A percentile compares a stretch with the other conserved stretches of the same genome.
Evolutionary conservation across 2,113 vertebrate genomes (phyloP).

Genomic region (Cinclus mexicanus): DNA sequence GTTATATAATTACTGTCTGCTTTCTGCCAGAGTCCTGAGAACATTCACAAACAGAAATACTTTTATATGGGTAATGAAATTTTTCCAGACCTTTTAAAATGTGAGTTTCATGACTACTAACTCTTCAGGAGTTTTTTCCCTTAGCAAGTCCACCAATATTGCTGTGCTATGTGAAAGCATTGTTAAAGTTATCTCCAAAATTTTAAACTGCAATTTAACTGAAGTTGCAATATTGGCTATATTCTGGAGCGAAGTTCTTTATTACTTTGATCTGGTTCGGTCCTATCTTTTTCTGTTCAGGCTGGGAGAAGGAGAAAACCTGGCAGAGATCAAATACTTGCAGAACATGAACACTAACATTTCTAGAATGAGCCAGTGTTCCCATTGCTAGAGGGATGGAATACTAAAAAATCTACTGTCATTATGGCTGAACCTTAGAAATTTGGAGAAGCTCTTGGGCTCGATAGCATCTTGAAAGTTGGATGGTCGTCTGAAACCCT

Average conservation of each 20-base stretch:
- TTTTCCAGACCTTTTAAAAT: not conserved
- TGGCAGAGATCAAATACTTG: not conserved
- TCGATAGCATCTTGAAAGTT: conserved; percentile 13
- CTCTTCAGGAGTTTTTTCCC: not conserved
- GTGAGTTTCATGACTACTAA: not conserved
- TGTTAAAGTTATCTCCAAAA: not conserved
- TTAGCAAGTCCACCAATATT: not conserved
- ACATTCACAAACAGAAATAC: not conserved
- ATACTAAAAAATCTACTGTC: conserved; percentile 12
- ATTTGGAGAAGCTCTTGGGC: conserved; percentile 47
- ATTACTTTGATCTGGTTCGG: not conserved
- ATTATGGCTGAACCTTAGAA: conserved; percentile 15
- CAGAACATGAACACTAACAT: not conserved
- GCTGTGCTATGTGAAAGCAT: not conserved
- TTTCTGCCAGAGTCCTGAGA: not conserved
- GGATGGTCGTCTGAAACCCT: conserved; percentile 18
- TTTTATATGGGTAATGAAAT: not conserved
- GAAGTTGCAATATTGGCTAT: not conserved
- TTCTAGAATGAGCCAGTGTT: conserved; percentile 21
- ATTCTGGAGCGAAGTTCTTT: not conserved
- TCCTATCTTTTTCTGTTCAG: not conserved
- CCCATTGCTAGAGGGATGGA: not conserved
- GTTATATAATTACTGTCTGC: not conserved
- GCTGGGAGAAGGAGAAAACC: not conserved
- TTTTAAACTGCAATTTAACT: not conserved